phyloP scores from a whole-genome alignment of 2,888 invertebrate species.

The Syrphus vitripennis region DNA sequence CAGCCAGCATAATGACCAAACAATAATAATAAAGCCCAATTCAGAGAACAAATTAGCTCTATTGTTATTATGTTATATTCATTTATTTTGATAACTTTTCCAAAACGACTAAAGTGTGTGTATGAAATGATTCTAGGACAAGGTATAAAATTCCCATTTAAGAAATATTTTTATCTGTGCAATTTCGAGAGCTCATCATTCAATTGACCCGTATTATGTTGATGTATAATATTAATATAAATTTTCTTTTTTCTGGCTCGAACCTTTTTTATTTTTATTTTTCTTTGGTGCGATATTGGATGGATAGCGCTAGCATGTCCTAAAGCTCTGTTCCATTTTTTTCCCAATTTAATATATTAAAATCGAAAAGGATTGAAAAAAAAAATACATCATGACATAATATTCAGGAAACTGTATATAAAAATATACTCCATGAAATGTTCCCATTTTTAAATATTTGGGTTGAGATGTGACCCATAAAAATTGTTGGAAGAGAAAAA shows the following conservation, averaged over 20 bases:
- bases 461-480: conserved; percentile 48
- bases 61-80: conserved; percentile 39
- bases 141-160: conserved; percentile 37
- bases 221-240: conserved; percentile 6
- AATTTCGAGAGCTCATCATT: conserved; percentile 61
- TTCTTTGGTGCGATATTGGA: conserved; percentile 8
- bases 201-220: conserved; percentile 53
- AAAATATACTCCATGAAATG: conserved; percentile 42
- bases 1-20: conserved; percentile 16
- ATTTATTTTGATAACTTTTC: conserved; percentile 48
- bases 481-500: background rate
- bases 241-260: background rate
- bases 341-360: conserved; percentile 67
- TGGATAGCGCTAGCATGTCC: conserved; percentile 35
- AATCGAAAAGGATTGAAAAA: conserved; percentile 43
- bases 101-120: background rate
- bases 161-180: conserved; percentile 40
- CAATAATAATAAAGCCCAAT: conserved; percentile 37
- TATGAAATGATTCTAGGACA: background rate
- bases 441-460: conserved; percentile 50
- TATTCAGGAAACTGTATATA: conserved; percentile 34
- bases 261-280: conserved; percentile 16
- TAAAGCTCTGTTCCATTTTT: conserved; percentile 38
- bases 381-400: conserved; percentile 8
- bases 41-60: conserved; percentile 38